Percentiles rank a stretch among this genome's conserved stretches.
Evolutionary conservation across 2,888 invertebrate species (phyloP).

Genomic region (Scaptomyza cyrtandrae): DNA sequence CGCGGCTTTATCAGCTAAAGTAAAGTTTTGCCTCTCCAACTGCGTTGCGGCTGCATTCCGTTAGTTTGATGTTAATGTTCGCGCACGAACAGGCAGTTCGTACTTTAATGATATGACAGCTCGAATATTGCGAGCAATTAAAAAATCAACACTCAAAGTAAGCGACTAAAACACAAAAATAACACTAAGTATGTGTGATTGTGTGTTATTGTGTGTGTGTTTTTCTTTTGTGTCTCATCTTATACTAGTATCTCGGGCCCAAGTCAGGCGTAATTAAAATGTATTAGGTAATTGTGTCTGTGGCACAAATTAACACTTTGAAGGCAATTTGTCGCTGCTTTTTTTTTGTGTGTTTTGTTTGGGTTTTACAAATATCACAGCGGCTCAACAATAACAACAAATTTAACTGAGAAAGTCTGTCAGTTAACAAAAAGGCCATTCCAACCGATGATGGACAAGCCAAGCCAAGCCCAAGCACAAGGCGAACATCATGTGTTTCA

Average conservation of each 20-base stretch:
- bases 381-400: conserved; percentile 4
- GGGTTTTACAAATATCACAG: conserved; percentile 5
- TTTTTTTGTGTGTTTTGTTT: conserved; percentile 24
- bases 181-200: conserved; percentile 1
- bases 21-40: conserved; percentile 11
- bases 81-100: conserved; percentile 28
- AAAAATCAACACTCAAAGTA: conserved; percentile 30
- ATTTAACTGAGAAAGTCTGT: conserved; percentile 32
- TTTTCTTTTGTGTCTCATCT: conserved; percentile 53
- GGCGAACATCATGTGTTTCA: background rate
- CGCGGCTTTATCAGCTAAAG: conserved; percentile 11
- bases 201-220: conserved; percentile 13
- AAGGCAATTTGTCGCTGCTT: conserved; percentile 69
- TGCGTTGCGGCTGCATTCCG: conserved; percentile 53
- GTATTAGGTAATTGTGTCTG: conserved; percentile 78
- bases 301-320: conserved; percentile 76
- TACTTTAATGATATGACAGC: conserved; percentile 51
- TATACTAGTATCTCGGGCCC: conserved; percentile 30
- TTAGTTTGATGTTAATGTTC: conserved; percentile 45
- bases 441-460: conserved; percentile 19
- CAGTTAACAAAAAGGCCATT: conserved; percentile 41
- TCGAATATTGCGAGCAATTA: conserved; percentile 56
- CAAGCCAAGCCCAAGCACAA: background rate
- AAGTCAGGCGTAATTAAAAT: conserved; percentile 69
- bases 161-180: conserved; percentile 19